Base-by-base conservation (phyloP, 2,797 vertebrate species). In the Chelmon rostratus region DNA sequence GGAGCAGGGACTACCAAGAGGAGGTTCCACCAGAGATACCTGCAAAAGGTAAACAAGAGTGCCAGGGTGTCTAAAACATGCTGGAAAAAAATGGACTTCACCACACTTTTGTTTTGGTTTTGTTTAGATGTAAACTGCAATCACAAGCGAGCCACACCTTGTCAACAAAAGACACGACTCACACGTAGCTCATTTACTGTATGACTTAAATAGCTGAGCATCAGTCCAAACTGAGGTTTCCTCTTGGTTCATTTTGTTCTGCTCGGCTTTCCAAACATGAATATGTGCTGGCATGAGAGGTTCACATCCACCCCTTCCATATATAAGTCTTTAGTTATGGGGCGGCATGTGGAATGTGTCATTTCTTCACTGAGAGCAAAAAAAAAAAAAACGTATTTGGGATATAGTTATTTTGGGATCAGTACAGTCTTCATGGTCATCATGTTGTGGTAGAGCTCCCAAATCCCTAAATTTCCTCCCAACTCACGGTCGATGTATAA, bases 11-110 rank as follows among this genome's bases (percentile, higher is more conserved):
- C 52, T 94, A 94, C 54, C 95, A 95, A 18, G 67, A 79, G 49
- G 97, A 98, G 8, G 56, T 92, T 8, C 97, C 97, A 23, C 98
- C 98, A n/a, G 97, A 96, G 63, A 95, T 99, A 82, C 98, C 98
- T 8, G 97, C 96, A 44, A 99, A 99, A 98, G 97, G 97, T 98
- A 90, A 58, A 54, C 18, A 63, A n/a, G 37, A 31, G 50, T 28
- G 7, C 40, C 16, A 44, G n/a, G 23, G 6, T 61, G 7, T 57
- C 44, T 65, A 23, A 61, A 42, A 56, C 13, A 25, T 61, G 5
- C 0, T 19, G 16, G 16, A 40, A 65, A 42, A 21, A 54, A 53
- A 21, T 19, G 4, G 19, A 35, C 28, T 15, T 49, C 8, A 25
- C 6, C 21, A 8, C 9, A 25, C 56, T 44, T 28, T 18, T 18